Base-by-base conservation (phyloP, 2,888 invertebrate genomes). In the Protonemura montana region DNA sequence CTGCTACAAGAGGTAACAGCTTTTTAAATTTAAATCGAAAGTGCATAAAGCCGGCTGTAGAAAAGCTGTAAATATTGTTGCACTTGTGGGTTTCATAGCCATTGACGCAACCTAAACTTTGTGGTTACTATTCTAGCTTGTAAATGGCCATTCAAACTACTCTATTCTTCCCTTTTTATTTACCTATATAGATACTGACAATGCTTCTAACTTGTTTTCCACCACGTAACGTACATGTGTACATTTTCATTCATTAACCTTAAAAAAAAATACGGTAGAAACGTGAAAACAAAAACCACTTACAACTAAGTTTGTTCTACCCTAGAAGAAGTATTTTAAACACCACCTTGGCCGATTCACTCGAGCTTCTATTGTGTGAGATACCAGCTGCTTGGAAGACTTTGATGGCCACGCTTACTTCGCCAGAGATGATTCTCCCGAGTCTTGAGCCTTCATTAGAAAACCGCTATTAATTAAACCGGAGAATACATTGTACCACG, bases 241-340 rank as follows among this genome's bases (percentile, higher is more conserved):
- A 59, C 7, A 21, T 59, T 59, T 59, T 59, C 59, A 59, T 59
- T 59, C 59, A 59, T 59, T 59, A 59, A 59, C 59, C 59, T 16
- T 59, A 59, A 59, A 59, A 59, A 59, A 59, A 21, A 59, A 35
- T n/a, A 35, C 35, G 59, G 3, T 59, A 59, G 59, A 59, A 59
- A 59, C 59, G 59, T 21, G 59, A 59, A 59, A 59, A 59, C 59
- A 59, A 59, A 59, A 59, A 59, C 59, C 59, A 59, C 59, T 59
- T 59, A 59, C 59, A 59, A 59, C 7, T 59, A 59, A 21, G 59
- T 59, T 59, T 59, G 59, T 59, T 59, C 59, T 59, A 59, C 59
- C 59, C 59, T 59, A 10, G 7, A 59, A 59, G 21, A 59, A 59
- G 59, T 59, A 59, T 59, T 59, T 59, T 59, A 59, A 59, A 59